Conservation (phyloP, 2,797 vertebrate species). For the Threskiornis aethiopicus region DNA sequence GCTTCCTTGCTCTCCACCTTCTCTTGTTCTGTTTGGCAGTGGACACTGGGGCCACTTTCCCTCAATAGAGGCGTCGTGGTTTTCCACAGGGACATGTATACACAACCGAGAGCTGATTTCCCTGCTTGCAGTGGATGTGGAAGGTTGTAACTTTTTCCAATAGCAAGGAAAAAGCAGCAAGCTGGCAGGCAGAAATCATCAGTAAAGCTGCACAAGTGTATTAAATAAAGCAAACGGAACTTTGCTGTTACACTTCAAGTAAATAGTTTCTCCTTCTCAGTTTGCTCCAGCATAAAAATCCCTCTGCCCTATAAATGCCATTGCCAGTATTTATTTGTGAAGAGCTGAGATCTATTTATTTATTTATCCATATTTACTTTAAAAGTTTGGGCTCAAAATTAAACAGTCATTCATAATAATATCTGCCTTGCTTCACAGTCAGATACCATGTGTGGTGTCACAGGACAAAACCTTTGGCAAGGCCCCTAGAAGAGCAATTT, state of each 20-base stretch:
- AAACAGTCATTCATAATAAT: conserved; percentile 49
- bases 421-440: conserved; percentile 15
- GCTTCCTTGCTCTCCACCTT: neutral
- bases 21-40: neutral
- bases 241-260: neutral
- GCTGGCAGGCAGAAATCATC: neutral
- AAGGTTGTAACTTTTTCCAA: neutral
- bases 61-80: neutral
- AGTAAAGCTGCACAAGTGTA: neutral
- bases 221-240: conserved; percentile 31
- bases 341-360: conserved; percentile 19
- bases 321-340: neutral
- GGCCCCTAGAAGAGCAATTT: conserved; percentile 42
- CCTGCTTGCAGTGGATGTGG: neutral
- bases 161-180: neutral
- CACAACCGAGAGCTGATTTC: neutral
- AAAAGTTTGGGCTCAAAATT: conserved; percentile 27
- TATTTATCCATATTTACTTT: conserved; percentile 54
- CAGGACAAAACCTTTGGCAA: conserved; percentile 62
- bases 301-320: conserved; percentile 11
- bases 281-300: neutral
- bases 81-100: neutral
- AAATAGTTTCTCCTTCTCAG: conserved; percentile 20
- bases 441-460: neutral
- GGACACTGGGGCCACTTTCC: neutral